Conservation (phyloP, 1,140 invertebrate species). For the Maconellicoccus hirsutus region DNA sequence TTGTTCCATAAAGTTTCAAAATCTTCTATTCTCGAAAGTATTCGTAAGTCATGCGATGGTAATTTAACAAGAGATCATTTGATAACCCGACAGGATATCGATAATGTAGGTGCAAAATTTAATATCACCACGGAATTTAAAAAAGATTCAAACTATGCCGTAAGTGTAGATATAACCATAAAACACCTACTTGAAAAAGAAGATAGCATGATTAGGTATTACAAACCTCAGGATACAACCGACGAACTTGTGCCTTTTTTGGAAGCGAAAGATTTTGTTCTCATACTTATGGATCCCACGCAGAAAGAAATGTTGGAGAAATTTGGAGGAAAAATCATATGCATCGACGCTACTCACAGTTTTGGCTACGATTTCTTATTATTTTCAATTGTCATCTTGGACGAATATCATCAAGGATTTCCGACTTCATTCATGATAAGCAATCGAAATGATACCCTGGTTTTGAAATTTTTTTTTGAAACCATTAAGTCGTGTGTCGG, state of each 20-base stretch:
- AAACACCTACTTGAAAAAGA: background rate
- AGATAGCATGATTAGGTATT: background rate
- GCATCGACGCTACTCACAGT: background rate
- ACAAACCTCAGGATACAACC: background rate
- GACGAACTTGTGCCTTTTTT: background rate
- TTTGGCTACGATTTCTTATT: conserved; percentile 6
- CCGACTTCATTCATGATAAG: conserved; percentile 1
- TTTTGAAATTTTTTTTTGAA: conserved; percentile 14
- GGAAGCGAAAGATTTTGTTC: background rate
- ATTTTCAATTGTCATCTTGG: background rate
- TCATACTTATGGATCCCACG: background rate
- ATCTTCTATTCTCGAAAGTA: background rate
- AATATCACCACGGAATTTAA: background rate
- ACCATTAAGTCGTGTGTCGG: background rate
- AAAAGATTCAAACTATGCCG: background rate
- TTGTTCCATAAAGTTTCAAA: background rate
- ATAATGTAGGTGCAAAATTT: conserved; percentile 17
- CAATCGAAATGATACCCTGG: background rate
- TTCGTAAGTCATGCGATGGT: background rate
- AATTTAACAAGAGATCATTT: conserved; percentile 19
- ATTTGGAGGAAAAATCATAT: background rate
- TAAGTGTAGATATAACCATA: background rate
- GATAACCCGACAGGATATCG: conserved; percentile 16
- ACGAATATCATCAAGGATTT: conserved; percentile 16
- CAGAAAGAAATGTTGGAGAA: background rate